phyloP scores from a whole-genome alignment of 2,113 vertebrate species.

The Pardalotus punctatus region DNA sequence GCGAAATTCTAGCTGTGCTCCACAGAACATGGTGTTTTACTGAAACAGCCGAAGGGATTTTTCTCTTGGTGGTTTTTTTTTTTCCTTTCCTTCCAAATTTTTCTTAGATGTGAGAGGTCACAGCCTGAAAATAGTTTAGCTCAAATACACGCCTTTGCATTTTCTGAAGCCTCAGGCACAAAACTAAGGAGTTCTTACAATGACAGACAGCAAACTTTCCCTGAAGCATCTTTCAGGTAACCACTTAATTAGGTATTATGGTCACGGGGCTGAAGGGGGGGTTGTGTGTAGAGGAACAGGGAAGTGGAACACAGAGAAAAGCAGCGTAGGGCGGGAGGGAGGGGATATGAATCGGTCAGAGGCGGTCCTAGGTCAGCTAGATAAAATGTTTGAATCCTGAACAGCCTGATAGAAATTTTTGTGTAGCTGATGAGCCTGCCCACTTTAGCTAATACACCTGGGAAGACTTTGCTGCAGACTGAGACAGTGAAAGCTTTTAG shows the following conservation, averaged over 20 bases:
- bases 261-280: neutral
- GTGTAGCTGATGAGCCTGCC: neutral
- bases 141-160: neutral
- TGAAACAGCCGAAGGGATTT: neutral
- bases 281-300: neutral
- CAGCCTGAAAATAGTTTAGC: neutral
- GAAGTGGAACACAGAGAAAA: neutral
- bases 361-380: neutral
- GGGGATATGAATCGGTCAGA: neutral
- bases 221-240: neutral
- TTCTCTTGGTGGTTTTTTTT: neutral
- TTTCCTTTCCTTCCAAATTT: fast-evolving
- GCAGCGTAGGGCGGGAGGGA: fast-evolving
- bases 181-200: neutral
- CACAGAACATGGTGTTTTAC: neutral
- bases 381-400: neutral
- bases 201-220: neutral
- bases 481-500: too few relatives aligned
- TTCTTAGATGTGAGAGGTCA: neutral
- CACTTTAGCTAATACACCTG: neutral
- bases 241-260: neutral
- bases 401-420: neutral
- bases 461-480: neutral
- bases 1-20: neutral
- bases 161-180: neutral